Evolutionary conservation across 2,888 invertebrate genomes (phyloP), one percentile per base, ranked within the genome.

Genomic region (Phortica magna): DNA sequence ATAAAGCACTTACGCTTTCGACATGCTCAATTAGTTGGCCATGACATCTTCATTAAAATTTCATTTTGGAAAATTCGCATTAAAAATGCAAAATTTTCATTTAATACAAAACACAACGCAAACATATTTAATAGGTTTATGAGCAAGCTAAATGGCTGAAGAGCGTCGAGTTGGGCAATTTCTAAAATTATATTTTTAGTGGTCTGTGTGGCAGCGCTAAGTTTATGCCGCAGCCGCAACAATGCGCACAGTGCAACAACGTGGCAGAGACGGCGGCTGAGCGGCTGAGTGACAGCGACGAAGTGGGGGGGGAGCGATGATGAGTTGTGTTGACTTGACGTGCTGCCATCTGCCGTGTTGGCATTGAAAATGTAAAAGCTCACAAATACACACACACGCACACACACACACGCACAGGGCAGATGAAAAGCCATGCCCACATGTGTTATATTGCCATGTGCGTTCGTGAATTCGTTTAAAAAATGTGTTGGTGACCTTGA

Each of bases 291-390:
- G 31, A 31, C 31, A 31, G 31, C 5, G 31, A 4, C 31, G 31
- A 31, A 31, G 31, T 31, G 31, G 2, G 31, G 31, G 31, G 3
- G 31, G 5, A 31, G 10, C 48, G 48, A 48, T 48, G 48, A 48
- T 6, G 10, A 14, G 14, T 12, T 12, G 48, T 9, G 48, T 48
- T 12, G 48, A 48, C 48, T 9, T 48, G 48, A 48, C 48, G 14
- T 48, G 48, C 14, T 48, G 48, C 48, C 61, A 61, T 39, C 67
- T 55, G 80, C 61, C 31, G 22, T 74, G 78, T 80, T 85, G 85
- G 79, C 85, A 86, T 86, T 85, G 84, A 86, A 85, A 84, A 80
- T 73, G 78, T 76, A 81, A 83, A 77, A 81, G 80, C 73, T 72
- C 79, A 59, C 55, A 71, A 64, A 75, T 65, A 76, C 77, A 43